Conservation (phyloP, 2,888 invertebrate species). For the Monopis laevigella region DNA sequence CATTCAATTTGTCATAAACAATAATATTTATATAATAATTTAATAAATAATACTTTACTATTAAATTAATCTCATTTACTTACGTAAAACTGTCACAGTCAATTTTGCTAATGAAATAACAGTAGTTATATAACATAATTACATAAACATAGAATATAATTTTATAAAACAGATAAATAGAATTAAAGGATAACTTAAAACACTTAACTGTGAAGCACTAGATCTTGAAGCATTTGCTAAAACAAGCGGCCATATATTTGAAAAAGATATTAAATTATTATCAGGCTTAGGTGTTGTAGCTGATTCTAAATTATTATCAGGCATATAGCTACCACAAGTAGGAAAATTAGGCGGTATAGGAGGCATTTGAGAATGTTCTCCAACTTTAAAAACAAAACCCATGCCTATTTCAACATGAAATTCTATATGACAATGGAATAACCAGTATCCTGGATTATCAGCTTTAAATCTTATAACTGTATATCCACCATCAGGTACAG, state of each 20-base stretch:
- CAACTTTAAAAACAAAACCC: conserved; percentile 87
- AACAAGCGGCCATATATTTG: conserved; percentile 60
- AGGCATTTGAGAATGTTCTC: conserved; percentile 78
- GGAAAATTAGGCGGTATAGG: conserved; percentile 81
- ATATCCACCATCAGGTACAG: conserved; percentile 91
- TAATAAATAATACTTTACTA: too few relatives aligned
- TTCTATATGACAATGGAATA: conserved; percentile 93
- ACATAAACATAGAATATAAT: too few relatives aligned
- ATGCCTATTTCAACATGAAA: conserved; percentile 93
- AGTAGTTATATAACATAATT: too few relatives aligned
- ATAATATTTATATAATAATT: too few relatives aligned
- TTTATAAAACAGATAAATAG: too few relatives aligned
- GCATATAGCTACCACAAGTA: conserved; percentile 75
- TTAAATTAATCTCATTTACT: too few relatives aligned
- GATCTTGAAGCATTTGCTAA: conserved; percentile 40
- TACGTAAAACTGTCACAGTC: too few relatives aligned
- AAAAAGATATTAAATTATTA: conserved; percentile 41
- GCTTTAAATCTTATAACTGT: conserved; percentile 86
- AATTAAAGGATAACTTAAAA: too few relatives aligned
- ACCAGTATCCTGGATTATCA: conserved; percentile 89
- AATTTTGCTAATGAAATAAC: too few relatives aligned
- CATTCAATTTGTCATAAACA: too few relatives aligned
- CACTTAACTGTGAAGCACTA: too few relatives aligned
- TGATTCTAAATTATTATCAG: conserved; percentile 55
- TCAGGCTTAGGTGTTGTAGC: conserved; percentile 44